These are phyloP conservation scores for Cheilosia grossa DNA, from an alignment of 2,888 invertebrate genomes.

Conservation along the genomic window DNA sequence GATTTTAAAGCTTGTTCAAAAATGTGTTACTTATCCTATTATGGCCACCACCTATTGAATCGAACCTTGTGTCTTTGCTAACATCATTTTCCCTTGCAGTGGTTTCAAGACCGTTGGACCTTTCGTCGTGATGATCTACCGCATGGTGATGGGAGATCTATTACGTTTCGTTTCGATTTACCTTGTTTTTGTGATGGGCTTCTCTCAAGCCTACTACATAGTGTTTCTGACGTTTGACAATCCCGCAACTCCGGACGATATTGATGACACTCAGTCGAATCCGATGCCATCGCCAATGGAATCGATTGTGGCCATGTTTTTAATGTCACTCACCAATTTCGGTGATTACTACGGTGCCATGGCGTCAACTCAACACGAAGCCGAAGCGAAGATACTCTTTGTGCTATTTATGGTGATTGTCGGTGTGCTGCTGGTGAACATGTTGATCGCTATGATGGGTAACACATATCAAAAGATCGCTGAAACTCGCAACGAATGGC, in stretches of 20 bases:
- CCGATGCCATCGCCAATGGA: slow-evolving; percentile 97
- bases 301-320: slow-evolving; percentile 98
- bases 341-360: slow-evolving; percentile 97
- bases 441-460: slow-evolving; percentile 99
- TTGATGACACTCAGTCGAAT: slow-evolving; percentile 91
- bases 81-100: slow-evolving; percentile 84
- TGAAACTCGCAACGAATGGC: slow-evolving; percentile 98
- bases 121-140: slow-evolving; percentile 99
- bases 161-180: slow-evolving; percentile 98
- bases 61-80: no score
- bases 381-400: slow-evolving; percentile 95
- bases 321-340: slow-evolving; percentile 98
- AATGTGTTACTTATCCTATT: no score
- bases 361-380: slow-evolving; percentile 93
- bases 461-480: slow-evolving; percentile 99
- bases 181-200: slow-evolving; percentile 96
- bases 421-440: slow-evolving; percentile 96
- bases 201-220: slow-evolving; percentile 97
- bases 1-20: no score
- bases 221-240: slow-evolving; percentile 95
- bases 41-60: no score
- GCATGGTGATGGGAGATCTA: slow-evolving; percentile 98
- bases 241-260: slow-evolving; percentile 91
- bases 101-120: slow-evolving; percentile 99
- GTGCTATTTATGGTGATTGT: slow-evolving; percentile 99